Percentiles rank a stretch among this genome's conserved stretches.
phyloP scores from a whole-genome alignment of 2,113 vertebrate genomes.

The Nothocercus julius region DNA sequence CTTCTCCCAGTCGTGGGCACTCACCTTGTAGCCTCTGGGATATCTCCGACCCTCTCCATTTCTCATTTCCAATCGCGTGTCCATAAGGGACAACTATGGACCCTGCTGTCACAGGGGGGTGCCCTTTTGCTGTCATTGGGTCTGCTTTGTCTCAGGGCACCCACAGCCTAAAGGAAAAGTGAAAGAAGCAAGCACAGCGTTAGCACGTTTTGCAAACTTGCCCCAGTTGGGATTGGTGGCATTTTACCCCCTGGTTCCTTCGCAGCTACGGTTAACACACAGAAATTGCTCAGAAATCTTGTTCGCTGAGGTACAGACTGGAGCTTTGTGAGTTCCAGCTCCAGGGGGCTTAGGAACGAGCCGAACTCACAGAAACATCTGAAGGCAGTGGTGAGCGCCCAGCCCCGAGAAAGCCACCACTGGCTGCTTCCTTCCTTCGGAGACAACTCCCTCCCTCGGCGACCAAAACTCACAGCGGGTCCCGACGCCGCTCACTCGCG shows the following conservation, averaged over 20 bases:
- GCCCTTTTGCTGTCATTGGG: conserved; percentile 12
- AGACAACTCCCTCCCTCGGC: background rate
- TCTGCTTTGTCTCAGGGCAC: background rate
- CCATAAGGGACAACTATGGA: conserved; percentile 82
- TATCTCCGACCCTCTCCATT: conserved; percentile 87
- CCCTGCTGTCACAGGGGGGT: conserved; percentile 26
- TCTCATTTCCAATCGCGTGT: conserved; percentile 83
- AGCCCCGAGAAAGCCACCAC: background rate
- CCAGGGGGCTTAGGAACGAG: background rate
- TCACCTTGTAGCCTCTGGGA: conserved; percentile 84
- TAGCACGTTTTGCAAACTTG: background rate
- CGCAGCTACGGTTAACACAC: background rate
- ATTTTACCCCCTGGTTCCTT: background rate
- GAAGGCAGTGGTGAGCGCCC: background rate
- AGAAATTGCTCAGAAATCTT: background rate
- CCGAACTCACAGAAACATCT: background rate
- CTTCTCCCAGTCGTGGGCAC: background rate
- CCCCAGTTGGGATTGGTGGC: background rate
- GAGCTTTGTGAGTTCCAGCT: background rate
- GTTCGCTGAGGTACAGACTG: background rate
- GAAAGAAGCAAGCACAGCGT: background rate
- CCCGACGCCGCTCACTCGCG: no score
- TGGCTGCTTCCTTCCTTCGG: background rate
- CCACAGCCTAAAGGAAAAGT: background rate
- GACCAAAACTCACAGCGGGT: background rate